Conservation (phyloP, 1,140 invertebrate species). For the Colletes gigas region DNA sequence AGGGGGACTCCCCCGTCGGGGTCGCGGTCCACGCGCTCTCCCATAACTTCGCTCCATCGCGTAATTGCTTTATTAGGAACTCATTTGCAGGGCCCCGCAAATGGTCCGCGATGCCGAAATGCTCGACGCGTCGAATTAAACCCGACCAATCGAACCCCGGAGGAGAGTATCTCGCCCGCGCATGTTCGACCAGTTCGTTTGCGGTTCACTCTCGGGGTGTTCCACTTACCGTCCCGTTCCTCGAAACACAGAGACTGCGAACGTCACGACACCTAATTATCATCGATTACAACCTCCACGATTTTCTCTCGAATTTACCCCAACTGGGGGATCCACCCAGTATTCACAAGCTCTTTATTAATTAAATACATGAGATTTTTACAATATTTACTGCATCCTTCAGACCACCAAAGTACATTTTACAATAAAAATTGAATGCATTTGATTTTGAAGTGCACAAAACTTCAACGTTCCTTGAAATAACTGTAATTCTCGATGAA, state of each 20-base stretch:
- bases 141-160: conserved; percentile 11
- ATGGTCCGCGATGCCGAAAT: conserved; percentile 12
- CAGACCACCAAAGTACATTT: no score
- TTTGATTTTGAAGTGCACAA: no score
- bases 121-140: conserved; percentile 33
- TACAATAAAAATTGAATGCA: no score
- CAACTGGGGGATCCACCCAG: no score
- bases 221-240: background rate
- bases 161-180: no score
- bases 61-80: conserved; percentile 73
- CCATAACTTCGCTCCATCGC: conserved; percentile 43
- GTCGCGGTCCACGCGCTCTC: background rate
- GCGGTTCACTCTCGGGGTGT: background rate
- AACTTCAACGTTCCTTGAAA: no score
- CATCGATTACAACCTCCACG: background rate
- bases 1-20: background rate
- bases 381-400: no score
- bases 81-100: conserved; percentile 59
- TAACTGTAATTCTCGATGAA: no score
- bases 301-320: no score
- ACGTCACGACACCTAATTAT: background rate
- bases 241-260: background rate
- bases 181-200: conserved; percentile 17
- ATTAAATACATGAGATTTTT: no score
- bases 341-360: no score